A percentile compares a stretch with the other conserved stretches of the same genome.
Conservation (phyloP, 2,888 invertebrate genomes). For the Mystacides longicornis region DNA sequence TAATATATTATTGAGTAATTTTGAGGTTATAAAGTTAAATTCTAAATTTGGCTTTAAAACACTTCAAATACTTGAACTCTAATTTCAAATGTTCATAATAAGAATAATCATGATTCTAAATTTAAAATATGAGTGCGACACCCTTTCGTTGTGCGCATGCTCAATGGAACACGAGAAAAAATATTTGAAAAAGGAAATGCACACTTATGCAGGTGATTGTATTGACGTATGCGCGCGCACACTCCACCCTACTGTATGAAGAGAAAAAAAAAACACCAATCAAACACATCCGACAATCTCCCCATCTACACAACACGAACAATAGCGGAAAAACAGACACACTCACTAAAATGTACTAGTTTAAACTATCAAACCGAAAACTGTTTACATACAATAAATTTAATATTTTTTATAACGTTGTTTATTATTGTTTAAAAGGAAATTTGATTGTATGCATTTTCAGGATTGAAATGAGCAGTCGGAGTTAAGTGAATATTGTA, state of each 20-base stretch:
- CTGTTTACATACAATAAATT: no score
- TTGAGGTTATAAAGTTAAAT: no score
- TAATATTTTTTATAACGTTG: neutral
- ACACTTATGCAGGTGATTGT: slow-evolving; percentile 12
- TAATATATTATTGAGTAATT: no score
- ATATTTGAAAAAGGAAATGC: slow-evolving; percentile 8
- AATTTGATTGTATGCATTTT: neutral
- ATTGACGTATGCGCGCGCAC: slow-evolving; percentile 19
- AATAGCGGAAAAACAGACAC: neutral
- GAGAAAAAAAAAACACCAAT: slow-evolving; percentile 8
- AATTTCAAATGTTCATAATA: no score
- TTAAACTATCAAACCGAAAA: neutral
- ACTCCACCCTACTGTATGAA: slow-evolving; percentile 1
- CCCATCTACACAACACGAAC: neutral
- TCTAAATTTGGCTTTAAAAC: no score
- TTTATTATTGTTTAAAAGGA: neutral
- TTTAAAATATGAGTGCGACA: neutral
- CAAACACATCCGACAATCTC: slow-evolving; percentile 1
- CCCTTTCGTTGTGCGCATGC: slow-evolving; percentile 10
- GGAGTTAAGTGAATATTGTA: slow-evolving; percentile 9
- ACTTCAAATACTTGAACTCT: no score
- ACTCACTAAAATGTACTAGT: neutral
- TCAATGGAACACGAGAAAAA: neutral
- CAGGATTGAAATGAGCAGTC: slow-evolving; percentile 2
- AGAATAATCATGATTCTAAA: no score